A percentile compares a stretch with the other conserved stretches of the same genome.
These are phyloP conservation scores for Orientallactaga bullata DNA, from an alignment of 2,113 vertebrate genomes.

Conservation along the genomic window DNA sequence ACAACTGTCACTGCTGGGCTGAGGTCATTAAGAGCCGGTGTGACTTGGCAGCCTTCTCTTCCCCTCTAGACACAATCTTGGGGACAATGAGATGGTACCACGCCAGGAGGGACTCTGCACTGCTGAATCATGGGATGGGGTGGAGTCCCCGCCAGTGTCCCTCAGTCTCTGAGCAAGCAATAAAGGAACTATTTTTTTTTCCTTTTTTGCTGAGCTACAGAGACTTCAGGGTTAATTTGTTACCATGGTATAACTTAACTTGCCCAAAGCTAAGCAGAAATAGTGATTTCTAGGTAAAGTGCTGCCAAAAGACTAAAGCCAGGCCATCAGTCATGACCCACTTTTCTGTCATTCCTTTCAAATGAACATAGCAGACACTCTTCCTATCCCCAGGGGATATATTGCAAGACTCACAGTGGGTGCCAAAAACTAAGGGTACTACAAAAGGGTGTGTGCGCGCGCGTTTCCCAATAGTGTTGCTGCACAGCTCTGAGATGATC, in stretches of 20 bases:
- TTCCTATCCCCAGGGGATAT: neutral
- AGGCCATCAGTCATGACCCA: neutral
- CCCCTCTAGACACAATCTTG: neutral
- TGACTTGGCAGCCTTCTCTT: neutral
- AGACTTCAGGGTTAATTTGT: slow-evolving; percentile 25
- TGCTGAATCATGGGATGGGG: neutral
- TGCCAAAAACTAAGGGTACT: no score
- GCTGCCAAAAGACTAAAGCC: neutral
- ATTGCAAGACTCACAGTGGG: neutral
- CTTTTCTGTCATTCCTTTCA: neutral
- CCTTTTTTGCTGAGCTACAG: neutral
- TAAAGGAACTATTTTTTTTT: neutral
- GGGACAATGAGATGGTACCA: neutral
- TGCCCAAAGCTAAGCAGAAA: neutral
- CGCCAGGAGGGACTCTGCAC: neutral
- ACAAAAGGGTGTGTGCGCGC: neutral
- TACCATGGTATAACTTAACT: neutral
- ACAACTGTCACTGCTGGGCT: neutral
- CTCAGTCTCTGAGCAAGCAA: neutral
- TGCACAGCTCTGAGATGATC: no score
- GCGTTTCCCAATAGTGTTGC: neutral
- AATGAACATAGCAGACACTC: neutral
- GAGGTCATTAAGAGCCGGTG: neutral
- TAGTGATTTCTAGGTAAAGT: neutral
- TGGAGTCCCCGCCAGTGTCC: neutral